Conservation (phyloP, 2,113 vertebrate genomes). For the Gorsachius goisagi region DNA sequence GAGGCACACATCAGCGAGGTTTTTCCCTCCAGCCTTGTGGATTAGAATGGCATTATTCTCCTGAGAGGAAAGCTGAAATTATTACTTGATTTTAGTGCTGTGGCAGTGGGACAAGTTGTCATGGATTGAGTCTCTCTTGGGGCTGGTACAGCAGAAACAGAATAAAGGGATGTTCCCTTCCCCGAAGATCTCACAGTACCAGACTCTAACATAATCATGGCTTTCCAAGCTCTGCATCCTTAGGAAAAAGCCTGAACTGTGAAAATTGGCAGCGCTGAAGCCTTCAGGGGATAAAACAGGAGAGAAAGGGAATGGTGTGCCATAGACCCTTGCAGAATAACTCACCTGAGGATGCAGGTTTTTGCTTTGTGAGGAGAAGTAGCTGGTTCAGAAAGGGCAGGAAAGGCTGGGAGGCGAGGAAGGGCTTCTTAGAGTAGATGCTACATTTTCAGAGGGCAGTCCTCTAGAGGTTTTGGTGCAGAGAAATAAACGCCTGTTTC, state of each 20-base stretch:
- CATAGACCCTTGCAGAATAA: not conserved
- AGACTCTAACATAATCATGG: not conserved
- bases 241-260: not conserved
- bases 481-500: not conserved
- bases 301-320: not conserved
- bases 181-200: not conserved
- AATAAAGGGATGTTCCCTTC: not conserved
- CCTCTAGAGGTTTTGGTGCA: not conserved
- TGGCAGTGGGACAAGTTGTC: slow-evolving; percentile 12
- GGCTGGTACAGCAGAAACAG: slow-evolving; percentile 10
- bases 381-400: not conserved
- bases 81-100: slow-evolving; percentile 4
- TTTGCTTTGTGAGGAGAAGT: not conserved
- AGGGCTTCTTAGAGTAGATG: not conserved
- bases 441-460: not conserved
- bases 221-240: not conserved
- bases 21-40: slow-evolving; percentile 10
- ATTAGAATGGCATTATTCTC: not conserved
- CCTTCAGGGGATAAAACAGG: not conserved
- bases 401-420: not conserved
- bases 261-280: not conserved
- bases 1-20: not conserved
- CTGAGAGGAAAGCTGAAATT: not conserved
- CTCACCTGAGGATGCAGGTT: not conserved
- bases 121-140: slow-evolving; percentile 10